These are phyloP conservation scores for Phymastichus coffea DNA, from an alignment of 1,140 invertebrate species.

Conservation along the genomic window DNA sequence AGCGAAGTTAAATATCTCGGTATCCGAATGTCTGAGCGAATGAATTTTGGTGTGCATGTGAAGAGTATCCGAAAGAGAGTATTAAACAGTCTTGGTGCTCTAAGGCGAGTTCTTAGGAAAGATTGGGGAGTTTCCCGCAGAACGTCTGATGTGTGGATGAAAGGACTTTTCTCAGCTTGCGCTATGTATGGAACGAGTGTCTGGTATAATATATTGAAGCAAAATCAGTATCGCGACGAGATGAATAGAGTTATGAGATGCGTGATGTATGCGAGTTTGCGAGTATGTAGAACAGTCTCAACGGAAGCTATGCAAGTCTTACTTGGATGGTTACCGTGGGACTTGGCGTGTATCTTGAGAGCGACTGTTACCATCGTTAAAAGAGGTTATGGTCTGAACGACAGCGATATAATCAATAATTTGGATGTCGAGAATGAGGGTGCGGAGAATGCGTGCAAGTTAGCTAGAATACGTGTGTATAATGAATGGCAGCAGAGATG, in stretches of 20 bases:
- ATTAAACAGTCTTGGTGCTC: neutral
- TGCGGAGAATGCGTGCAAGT: neutral
- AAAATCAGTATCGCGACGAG: neutral
- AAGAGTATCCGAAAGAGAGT: too few relatives aligned
- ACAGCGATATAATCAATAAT: neutral
- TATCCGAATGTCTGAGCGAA: constrained; percentile 18
- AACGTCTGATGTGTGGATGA: neutral
- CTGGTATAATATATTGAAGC: neutral
- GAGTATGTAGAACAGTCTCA: constrained; percentile 37
- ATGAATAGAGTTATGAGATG: constrained; percentile 7
- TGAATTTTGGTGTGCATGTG: constrained; percentile 28
- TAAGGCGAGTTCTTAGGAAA: constrained; percentile 10
- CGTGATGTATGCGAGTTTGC: constrained; percentile 32
- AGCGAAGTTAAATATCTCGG: constrained; percentile 28
- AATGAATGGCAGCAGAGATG: constrained; percentile 10
- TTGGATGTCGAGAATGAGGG: neutral
- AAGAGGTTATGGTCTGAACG: neutral
- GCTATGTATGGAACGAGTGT: neutral
- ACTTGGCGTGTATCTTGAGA: constrained; percentile 19
- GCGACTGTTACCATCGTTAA: constrained; percentile 6
- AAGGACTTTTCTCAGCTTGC: neutral
- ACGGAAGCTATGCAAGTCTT: constrained; percentile 35
- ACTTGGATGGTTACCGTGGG: constrained; percentile 27
- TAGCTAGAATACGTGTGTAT: neutral
- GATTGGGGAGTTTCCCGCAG: neutral